These are phyloP conservation scores for Euzophera pinguis DNA, from an alignment of 2,888 invertebrate genomes.

Conservation along the genomic window DNA sequence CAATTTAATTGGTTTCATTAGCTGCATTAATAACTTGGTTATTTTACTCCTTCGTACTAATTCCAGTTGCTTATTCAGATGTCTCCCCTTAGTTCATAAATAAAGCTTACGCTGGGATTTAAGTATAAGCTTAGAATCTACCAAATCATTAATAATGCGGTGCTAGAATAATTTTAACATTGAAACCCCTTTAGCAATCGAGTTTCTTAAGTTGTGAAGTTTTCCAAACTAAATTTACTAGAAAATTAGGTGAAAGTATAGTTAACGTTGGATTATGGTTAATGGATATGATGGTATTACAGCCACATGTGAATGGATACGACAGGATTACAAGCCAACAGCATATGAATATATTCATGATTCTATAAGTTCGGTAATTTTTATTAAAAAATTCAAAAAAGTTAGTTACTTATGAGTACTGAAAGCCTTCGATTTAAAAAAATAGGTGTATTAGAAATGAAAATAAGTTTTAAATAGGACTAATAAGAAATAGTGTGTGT, in stretches of 20 bases:
- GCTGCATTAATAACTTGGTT: conserved; percentile 2
- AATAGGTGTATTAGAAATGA: too few relatives aligned
- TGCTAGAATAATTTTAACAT: conserved; percentile 10
- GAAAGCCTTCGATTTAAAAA: too few relatives aligned
- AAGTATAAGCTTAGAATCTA: conserved; percentile 34
- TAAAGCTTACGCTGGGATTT: conserved; percentile 53
- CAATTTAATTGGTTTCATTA: background rate
- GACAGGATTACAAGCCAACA: background rate
- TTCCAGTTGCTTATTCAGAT: conserved; percentile 59
- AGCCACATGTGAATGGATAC: background rate
- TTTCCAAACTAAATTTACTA: background rate
- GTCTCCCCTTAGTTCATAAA: conserved; percentile 54
- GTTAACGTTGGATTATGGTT: background rate
- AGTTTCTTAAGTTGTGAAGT: background rate
- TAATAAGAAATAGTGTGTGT: too few relatives aligned
- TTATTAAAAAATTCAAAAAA: too few relatives aligned
- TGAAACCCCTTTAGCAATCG: conserved; percentile 5
- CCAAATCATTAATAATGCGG: conserved; percentile 21
- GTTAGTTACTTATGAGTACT: too few relatives aligned
- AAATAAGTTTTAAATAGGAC: too few relatives aligned
- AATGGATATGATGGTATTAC: background rate
- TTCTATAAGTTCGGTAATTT: background rate
- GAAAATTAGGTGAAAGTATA: conserved; percentile 3
- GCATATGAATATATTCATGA: background rate
- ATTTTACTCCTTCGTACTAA: conserved; percentile 40